A percentile compares a stretch with the other conserved stretches of the same genome.
Conservation (phyloP, 1,140 invertebrate genomes). For the Sitophilus oryzae region DNA sequence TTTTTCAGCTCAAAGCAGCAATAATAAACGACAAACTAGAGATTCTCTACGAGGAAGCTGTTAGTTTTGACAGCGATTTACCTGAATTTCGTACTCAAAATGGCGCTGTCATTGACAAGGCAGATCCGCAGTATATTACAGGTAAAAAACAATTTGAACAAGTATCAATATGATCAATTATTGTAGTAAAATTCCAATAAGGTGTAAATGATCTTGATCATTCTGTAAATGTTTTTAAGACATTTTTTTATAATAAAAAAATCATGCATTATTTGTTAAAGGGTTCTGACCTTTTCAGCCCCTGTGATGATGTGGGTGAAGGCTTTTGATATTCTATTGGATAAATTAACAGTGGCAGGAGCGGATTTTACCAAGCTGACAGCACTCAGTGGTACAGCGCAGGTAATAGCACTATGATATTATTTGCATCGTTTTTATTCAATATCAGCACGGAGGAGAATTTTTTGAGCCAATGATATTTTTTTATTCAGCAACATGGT, state of each 20-base stretch:
- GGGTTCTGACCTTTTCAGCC: constrained; percentile 39
- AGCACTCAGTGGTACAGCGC: constrained; percentile 83
- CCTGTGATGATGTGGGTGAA: constrained; percentile 93
- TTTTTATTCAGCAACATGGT: constrained; percentile 80
- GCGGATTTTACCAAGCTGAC: constrained; percentile 76
- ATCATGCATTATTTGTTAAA: neutral
- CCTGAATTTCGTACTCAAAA: constrained; percentile 84
- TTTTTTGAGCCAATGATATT: neutral
- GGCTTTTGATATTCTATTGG: constrained; percentile 85
- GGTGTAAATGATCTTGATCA: neutral
- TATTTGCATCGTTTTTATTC: constrained; percentile 1
- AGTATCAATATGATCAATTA: neutral
- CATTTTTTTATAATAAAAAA: neutral
- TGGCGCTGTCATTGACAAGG: constrained; percentile 64
- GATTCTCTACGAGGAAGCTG: constrained; percentile 69
- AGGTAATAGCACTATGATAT: constrained; percentile 55
- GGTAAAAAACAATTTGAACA: too few relatives aligned
- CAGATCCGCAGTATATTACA: constrained; percentile 57
- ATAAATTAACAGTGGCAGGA: constrained; percentile 71
- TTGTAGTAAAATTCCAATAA: neutral
- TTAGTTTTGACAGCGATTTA: constrained; percentile 85
- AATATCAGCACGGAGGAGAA: neutral
- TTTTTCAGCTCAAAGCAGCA: constrained; percentile 78
- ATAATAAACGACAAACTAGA: constrained; percentile 71
- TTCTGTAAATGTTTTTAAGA: neutral